Conservation (phyloP, 1,140 invertebrate species). For the Micrasema minimum region DNA sequence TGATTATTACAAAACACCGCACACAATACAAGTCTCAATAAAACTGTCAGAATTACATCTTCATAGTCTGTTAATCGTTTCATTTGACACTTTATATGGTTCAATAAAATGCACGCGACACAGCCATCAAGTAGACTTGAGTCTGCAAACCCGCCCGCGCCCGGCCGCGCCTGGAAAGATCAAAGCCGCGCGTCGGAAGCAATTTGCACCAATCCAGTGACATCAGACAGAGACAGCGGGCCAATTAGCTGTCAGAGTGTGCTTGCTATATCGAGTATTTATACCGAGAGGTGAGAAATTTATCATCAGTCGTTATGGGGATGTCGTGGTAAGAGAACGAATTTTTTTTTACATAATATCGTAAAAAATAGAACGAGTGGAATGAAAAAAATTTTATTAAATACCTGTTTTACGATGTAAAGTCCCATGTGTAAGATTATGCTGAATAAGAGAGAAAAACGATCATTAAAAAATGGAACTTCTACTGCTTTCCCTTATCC, state of each 20-base stretch:
- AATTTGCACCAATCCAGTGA: conserved; percentile 18
- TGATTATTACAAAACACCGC: not conserved
- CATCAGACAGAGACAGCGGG: conserved; percentile 2
- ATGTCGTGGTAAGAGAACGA: too few species aligned
- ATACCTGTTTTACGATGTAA: too few species aligned
- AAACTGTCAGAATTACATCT: conserved; percentile 9
- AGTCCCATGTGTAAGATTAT: too few species aligned
- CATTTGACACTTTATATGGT: conserved; percentile 3
- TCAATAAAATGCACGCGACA: conserved; percentile 10
- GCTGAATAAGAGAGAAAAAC: too few species aligned
- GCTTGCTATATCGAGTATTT: too few species aligned
- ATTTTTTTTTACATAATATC: too few species aligned
- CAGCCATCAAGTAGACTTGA: conserved; percentile 5
- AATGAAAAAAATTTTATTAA: too few species aligned
- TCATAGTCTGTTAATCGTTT: conserved; percentile 14
- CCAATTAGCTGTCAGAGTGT: conserved; percentile 26
- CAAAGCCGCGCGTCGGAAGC: conserved; percentile 22
- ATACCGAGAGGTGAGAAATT: too few species aligned
- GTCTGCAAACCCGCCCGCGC: not conserved
- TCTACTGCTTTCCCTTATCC: too few species aligned
- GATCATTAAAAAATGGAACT: too few species aligned
- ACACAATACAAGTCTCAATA: not conserved
- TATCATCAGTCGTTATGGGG: too few species aligned
- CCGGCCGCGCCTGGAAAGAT: not conserved
- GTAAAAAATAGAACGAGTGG: too few species aligned